Percentiles rank a stretch among this genome's conserved stretches.
Evolutionary conservation across 1,140 invertebrate species (phyloP).

Genomic region (Lordiphosa collinella): DNA sequence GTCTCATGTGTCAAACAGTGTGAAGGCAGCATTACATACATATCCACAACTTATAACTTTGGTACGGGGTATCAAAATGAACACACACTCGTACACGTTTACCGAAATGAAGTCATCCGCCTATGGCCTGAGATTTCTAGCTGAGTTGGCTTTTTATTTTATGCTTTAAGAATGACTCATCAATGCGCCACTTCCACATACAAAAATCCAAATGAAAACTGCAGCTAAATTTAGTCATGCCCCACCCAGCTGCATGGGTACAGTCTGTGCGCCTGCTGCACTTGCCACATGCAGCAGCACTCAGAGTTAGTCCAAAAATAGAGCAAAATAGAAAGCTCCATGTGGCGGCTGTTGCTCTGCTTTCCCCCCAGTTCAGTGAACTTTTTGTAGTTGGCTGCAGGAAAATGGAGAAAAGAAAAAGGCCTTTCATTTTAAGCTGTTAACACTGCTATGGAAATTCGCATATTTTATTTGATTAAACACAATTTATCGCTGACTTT

Average conservation of each 20-base stretch:
- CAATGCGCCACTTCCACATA: not conserved
- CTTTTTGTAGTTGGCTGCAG: conserved; percentile 8
- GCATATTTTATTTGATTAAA: conserved; percentile 56
- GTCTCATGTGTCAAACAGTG: no score
- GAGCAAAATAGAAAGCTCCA: conserved; percentile 39
- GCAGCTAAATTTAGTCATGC: conserved; percentile 23
- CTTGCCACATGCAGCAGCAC: conserved; percentile 12
- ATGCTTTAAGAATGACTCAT: conserved; percentile 50
- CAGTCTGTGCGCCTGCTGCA: conserved; percentile 19
- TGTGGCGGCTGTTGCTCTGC: no score
- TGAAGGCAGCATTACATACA: no score
- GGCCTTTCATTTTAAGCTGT: conserved; percentile 27
- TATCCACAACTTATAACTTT: no score
- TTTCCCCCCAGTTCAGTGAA: conserved; percentile 38
- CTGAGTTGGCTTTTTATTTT: conserved; percentile 10
- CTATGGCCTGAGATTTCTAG: conserved; percentile 27
- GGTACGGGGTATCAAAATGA: no score
- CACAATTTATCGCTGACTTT: conserved; percentile 38
- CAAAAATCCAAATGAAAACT: conserved; percentile 4
- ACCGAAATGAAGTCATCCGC: conserved; percentile 1
- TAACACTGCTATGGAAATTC: conserved; percentile 40
- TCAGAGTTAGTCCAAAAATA: conserved; percentile 12
- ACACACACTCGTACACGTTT: not conserved
- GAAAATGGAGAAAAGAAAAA: conserved; percentile 18
- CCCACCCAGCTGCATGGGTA: conserved; percentile 20